Evolutionary conservation across 2,113 vertebrate species (phyloP).

Genomic region (Triplophysa tibetana): DNA sequence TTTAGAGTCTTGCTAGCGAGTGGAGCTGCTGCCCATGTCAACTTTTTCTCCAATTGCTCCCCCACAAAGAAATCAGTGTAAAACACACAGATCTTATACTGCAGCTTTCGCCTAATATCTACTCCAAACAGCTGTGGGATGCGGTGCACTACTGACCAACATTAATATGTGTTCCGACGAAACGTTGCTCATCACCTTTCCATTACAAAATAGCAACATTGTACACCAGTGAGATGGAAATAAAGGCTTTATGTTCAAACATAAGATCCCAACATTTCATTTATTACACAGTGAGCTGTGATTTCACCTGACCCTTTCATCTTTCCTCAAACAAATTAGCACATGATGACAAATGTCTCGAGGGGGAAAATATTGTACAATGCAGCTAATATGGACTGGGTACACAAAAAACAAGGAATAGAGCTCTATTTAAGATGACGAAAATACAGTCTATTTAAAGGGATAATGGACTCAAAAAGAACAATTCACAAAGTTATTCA

Average conservation of each 20-base stretch:
- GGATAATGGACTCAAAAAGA: too few species aligned
- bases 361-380: constrained; percentile 2
- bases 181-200: constrained; percentile 49
- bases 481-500: too few species aligned
- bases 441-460: background rate
- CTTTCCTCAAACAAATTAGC: constrained; percentile 32
- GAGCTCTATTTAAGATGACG: background rate
- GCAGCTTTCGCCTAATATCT: constrained; percentile 2
- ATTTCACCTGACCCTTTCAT: constrained; percentile 47
- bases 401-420: background rate
- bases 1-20: constrained; percentile 39
- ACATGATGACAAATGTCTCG: constrained; percentile 39
- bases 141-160: background rate
- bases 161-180: constrained; percentile 14
- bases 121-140: constrained; percentile 28
- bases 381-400: background rate
- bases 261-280: constrained; percentile 14
- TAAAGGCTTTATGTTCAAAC: constrained; percentile 32
- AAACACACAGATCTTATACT: constrained; percentile 26
- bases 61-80: constrained; percentile 19
- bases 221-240: constrained; percentile 25
- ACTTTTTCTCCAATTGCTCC: constrained; percentile 53
- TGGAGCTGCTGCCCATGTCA: constrained; percentile 38
- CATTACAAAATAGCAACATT: constrained; percentile 37
- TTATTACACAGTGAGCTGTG: constrained; percentile 38